Evolutionary conservation across 1,140 invertebrate genomes (phyloP), one percentile per base, ranked within the genome.

Genomic region (Apis dorsata): DNA sequence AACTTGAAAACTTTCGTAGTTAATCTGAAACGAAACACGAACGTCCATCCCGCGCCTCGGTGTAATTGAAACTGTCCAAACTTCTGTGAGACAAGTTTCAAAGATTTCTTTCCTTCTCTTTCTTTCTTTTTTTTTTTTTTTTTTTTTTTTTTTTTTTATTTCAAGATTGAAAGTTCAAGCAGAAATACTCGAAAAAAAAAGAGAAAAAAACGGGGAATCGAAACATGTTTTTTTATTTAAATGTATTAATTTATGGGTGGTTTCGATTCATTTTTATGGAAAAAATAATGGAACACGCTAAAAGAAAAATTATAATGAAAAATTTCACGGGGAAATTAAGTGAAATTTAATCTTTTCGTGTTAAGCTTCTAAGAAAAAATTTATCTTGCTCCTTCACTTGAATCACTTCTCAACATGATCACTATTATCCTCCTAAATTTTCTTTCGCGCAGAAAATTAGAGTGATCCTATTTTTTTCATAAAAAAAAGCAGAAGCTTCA

Each of bases 61-160:
- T 53, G 69, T 74, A 80, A 80, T 80, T 73, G 70, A 72, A 80
- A 80, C 70, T 73, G 69, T 80, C 70, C 24, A 28, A 65, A 74
- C 49, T 55, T 44, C 70, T 12, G 11, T 55, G 34, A 44, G 21
- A 28, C 44, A 34, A 80, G 19, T 80, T 80, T 34, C 60, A 10
- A n/a, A 17, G 13, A 24, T 12, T 55, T 62, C 34, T 44, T 44
- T 44, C 34, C 34, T 44, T 7, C 34, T 7, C 0, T 44, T 44
- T 44, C 34, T 44, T 44, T 2, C 34, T 49, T 53, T 55, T 51
- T 24, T 73, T 44, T 13, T 9, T 63, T n/a, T n/a, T n/a, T n/a
- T 44, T 44, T 44, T 5, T 44, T 44, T 2, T 2, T 49, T 53
- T 55, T 51, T 2, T 12, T 8, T 28, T 44, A 28, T 9, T 24